Evolutionary conservation across 2,113 vertebrate genomes (phyloP), one percentile per base, ranked within the genome.

Genomic region (Acrocephalus kingi): DNA sequence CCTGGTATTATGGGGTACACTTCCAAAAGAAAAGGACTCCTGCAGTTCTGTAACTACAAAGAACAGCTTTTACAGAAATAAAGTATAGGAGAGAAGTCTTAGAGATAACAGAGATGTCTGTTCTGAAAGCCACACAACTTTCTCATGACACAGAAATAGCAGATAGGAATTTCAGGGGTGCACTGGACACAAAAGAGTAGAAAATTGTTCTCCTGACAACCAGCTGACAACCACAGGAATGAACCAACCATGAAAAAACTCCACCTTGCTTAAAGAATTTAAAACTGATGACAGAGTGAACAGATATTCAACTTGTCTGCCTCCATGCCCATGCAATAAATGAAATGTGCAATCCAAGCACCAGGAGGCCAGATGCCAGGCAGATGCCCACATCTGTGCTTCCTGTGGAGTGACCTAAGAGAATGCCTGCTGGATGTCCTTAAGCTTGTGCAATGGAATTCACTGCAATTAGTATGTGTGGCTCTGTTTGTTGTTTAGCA

Each of bases 71-170:
- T 22, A 28, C 13, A 68, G 30, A 76, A 95, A 51, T 35, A 28
- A 67, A 41, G 35, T 13, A 43, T 1, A 51, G 37, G 30, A 81
- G 28, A 55, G 48, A 76, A 90, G 51, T 51, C 78, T 43, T 27
- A 49, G 28, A 35, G 18, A 6, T 64, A 63, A 83, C 11, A 59
- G 43, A 69, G 25, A 25, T 13, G 35, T n/a, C 45, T 64, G 64
- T 37, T 80, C 69, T 73, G 58, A 6, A 18, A 84, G 45, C 33
- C 45, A 37, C 19, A 45, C 11, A 75, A 77, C 19, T 22, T 51
- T 16, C 31, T 76, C 27, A 27, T n/a, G 43, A 28, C 15, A 39
- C 1, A 49, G 52, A 35, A 41, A 8, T 27, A 0, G 0, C 2
- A 61, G 25, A n/a, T 14, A 68, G 45, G 55, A 59, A 73, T 56